Percentiles rank a stretch among this genome's conserved stretches.
These are phyloP conservation scores for Thalassarche chlororhynchos DNA, from an alignment of 2,113 vertebrate species.

Conservation along the genomic window DNA sequence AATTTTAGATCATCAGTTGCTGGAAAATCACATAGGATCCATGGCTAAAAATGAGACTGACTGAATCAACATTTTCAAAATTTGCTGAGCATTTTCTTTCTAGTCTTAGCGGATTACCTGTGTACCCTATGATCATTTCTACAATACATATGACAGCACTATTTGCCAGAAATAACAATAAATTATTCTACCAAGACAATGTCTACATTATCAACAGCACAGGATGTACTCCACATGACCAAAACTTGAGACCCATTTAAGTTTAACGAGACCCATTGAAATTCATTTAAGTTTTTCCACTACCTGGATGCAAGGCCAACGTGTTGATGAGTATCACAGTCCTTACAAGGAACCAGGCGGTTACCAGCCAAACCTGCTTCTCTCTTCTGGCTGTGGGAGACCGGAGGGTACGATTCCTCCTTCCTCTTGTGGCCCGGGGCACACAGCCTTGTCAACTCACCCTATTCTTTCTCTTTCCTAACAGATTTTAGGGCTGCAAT, in stretches of 20 bases:
- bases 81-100: background rate
- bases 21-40: background rate
- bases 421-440: background rate
- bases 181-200: background rate
- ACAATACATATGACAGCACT: background rate
- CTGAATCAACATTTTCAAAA: background rate
- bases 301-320: background rate
- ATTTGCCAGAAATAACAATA: background rate
- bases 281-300: background rate
- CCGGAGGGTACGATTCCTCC: background rate
- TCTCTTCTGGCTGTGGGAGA: background rate
- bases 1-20: background rate
- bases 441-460: background rate
- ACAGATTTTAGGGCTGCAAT: background rate
- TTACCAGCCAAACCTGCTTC: background rate
- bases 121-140: background rate
- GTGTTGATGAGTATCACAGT: background rate
- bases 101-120: background rate
- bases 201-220: background rate
- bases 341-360: background rate
- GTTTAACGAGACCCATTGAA: background rate
- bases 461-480: background rate
- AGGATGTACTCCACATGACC: background rate
- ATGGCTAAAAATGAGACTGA: background rate
- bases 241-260: background rate